Evolutionary conservation across 2,888 invertebrate species (phyloP).

Genomic region (Cistogaster globosa): DNA sequence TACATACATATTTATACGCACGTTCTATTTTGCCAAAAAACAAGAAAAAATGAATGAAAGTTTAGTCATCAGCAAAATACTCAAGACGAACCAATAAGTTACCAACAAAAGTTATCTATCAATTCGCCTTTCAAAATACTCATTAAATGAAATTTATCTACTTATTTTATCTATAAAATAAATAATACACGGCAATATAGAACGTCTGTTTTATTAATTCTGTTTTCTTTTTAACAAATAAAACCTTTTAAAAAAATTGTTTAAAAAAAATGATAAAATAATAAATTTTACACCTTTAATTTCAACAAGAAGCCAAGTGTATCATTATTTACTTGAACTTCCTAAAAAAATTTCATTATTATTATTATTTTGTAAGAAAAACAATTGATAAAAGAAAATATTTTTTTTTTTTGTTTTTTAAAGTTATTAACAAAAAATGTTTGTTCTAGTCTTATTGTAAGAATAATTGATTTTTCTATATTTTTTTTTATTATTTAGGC

Average conservation of each 20-base stretch:
- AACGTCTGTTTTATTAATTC: slow-evolving; percentile 1
- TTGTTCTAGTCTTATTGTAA: background rate
- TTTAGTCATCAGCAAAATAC: slow-evolving; percentile 48
- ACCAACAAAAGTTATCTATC: too few relatives aligned
- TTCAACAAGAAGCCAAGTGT: background rate
- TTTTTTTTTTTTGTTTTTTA: background rate
- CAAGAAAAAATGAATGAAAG: background rate
- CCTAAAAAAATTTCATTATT: background rate
- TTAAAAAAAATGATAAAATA: background rate
- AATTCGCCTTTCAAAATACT: too few relatives aligned
- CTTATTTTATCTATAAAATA: slow-evolving; percentile 2
- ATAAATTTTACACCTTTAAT: too few relatives aligned
- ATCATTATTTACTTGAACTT: slow-evolving; percentile 1
- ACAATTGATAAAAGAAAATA: background rate
- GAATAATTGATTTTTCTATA: slow-evolving; percentile 46
- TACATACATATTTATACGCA: too few relatives aligned
- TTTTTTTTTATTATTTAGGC: slow-evolving; percentile 82
- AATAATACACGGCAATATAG: background rate
- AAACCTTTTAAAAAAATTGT: slow-evolving; percentile 42
- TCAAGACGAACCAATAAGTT: background rate
- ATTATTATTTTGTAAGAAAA: too few relatives aligned
- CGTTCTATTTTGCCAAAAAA: too few relatives aligned
- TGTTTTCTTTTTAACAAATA: slow-evolving; percentile 17
- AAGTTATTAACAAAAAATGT: background rate
- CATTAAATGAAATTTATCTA: too few relatives aligned